Evolutionary conservation across 2,797 vertebrate genomes (phyloP).

Genomic region (Pipistrellus pipistrellus): DNA sequence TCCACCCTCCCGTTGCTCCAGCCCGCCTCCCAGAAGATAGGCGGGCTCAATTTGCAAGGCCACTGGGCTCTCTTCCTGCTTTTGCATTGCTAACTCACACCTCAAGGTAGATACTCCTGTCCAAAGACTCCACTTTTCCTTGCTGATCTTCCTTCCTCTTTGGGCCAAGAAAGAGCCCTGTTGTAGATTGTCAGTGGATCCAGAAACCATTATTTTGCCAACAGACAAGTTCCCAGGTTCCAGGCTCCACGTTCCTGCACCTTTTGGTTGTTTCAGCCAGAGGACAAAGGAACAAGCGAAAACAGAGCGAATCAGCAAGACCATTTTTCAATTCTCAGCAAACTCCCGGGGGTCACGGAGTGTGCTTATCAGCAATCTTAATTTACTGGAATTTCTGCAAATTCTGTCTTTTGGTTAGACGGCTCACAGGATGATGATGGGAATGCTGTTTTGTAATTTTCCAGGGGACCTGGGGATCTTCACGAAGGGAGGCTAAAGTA

Average conservation of each 20-base stretch:
- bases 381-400: conserved; percentile 42
- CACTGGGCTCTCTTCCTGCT: too few relatives aligned
- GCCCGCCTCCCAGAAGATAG: not conserved
- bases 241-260: not conserved
- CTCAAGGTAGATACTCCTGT: not conserved
- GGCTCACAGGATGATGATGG: not conserved
- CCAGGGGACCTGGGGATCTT: not conserved
- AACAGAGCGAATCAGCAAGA: not conserved
- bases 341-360: not conserved
- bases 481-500: not conserved
- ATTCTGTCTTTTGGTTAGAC: not conserved
- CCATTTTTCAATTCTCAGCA: conserved; percentile 54
- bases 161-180: not conserved
- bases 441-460: not conserved
- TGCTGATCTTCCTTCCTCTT: not conserved
- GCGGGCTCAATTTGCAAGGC: not conserved
- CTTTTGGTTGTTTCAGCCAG: not conserved
- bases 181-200: not conserved
- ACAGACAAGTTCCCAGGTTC: not conserved
- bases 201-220: conserved; percentile 19
- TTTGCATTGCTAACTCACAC: not conserved
- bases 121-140: not conserved
- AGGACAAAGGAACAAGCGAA: conserved; percentile 5
- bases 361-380: conserved; percentile 56
- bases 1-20: accelerated